These are phyloP conservation scores for Antigone vipio DNA, from an alignment of 2,113 vertebrate genomes.

Conservation along the genomic window DNA sequence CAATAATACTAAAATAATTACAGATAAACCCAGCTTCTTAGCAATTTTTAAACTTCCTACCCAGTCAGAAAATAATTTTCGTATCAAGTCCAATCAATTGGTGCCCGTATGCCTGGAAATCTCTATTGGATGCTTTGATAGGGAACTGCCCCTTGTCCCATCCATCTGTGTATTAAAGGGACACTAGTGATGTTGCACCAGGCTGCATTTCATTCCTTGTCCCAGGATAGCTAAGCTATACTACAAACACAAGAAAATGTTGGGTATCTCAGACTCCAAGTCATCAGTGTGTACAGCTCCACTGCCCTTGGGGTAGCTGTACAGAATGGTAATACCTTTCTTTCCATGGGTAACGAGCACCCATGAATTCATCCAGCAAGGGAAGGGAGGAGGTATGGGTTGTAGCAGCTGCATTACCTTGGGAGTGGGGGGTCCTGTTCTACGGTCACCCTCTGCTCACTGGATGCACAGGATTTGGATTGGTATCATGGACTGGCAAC, in stretches of 20 bases:
- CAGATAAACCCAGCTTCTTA: neutral
- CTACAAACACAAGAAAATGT: neutral
- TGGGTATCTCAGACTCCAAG: neutral
- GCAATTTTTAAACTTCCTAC: neutral
- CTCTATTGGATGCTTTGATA: fast-evolving
- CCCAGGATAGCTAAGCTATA: neutral
- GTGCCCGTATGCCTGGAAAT: neutral
- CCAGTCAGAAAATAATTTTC: neutral
- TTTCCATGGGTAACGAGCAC: neutral
- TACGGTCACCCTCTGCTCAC: neutral
- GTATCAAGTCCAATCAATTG: neutral
- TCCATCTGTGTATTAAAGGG: neutral
- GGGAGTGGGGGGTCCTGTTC: neutral
- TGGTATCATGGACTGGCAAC: neutral
- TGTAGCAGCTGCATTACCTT: neutral
- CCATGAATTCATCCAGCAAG: neutral
- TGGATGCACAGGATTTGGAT: neutral
- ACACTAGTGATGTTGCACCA: neutral
- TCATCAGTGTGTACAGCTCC: neutral
- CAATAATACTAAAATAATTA: neutral
- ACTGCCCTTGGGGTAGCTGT: neutral
- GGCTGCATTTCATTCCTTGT: neutral
- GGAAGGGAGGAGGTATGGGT: neutral
- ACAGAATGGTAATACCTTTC: neutral
- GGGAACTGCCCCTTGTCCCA: neutral